Evolutionary conservation across 1,140 invertebrate genomes (phyloP).

Genomic region (Gryon sp.): DNA sequence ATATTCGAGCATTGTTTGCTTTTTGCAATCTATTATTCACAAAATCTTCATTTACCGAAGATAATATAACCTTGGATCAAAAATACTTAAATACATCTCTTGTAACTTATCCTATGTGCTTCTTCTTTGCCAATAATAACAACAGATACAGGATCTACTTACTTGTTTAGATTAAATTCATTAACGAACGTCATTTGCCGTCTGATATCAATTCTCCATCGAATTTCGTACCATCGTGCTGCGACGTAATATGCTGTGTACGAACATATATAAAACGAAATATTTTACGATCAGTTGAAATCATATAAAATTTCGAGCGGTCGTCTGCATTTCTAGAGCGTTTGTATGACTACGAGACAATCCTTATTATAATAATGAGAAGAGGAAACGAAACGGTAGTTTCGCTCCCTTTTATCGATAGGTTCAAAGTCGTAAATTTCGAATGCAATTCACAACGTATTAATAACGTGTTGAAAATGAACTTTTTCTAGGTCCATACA

Average conservation of each 20-base stretch:
- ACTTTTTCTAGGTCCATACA: too few relatives aligned
- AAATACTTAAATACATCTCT: background rate
- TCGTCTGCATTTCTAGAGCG: background rate
- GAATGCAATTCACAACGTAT: background rate
- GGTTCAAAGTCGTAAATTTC: background rate
- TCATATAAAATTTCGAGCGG: constrained; percentile 17
- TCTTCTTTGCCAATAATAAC: constrained; percentile 29
- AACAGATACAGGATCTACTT: constrained; percentile 9
- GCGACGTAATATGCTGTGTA: background rate
- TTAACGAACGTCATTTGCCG: constrained; percentile 21
- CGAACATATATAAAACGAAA: constrained; percentile 39
- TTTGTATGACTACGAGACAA: constrained; percentile 10
- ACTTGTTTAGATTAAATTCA: constrained; percentile 23
- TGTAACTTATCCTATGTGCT: background rate
- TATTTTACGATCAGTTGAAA: constrained; percentile 35
- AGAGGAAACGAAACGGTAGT: background rate
- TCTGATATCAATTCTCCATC: constrained; percentile 17
- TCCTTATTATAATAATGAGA: background rate
- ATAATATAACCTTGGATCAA: constrained; percentile 18
- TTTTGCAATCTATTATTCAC: constrained; percentile 53
- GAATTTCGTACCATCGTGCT: constrained; percentile 16
- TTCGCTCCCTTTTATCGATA: background rate
- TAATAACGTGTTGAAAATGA: too few relatives aligned
- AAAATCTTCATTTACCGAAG: constrained; percentile 21
- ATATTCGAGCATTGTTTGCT: constrained; percentile 28